Conservation (phyloP, 2,888 invertebrate genomes). For the Mesodorylaimus sp. region DNA sequence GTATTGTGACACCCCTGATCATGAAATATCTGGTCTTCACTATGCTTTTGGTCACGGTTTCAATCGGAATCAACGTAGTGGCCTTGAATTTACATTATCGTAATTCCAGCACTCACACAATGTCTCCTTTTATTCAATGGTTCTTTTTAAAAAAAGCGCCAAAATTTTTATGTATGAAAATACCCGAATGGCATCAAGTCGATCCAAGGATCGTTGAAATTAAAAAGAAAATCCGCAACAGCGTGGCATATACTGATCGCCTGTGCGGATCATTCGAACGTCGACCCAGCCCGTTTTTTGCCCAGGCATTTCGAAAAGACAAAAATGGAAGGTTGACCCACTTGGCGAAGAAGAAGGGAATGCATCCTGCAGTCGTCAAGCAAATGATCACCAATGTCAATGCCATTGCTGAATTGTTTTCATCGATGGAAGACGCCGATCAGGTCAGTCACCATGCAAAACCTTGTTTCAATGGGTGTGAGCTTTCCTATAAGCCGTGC, state of each 20-base stretch:
- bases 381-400: slow-evolving; percentile 20
- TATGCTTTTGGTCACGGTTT: background rate
- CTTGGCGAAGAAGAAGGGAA: slow-evolving; percentile 22
- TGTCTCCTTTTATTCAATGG: slow-evolving; percentile 26
- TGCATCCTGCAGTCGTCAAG: slow-evolving; percentile 26
- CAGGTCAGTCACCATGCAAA: too few relatives aligned
- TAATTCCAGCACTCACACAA: slow-evolving; percentile 25
- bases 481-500: too few relatives aligned
- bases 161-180: slow-evolving; percentile 11
- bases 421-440: slow-evolving; percentile 8
- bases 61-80: background rate
- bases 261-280: slow-evolving; percentile 10
- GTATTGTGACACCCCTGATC: background rate
- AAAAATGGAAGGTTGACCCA: slow-evolving; percentile 19
- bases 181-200: slow-evolving; percentile 2
- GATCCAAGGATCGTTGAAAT: background rate
- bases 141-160: slow-evolving; percentile 24
- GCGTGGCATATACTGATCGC: background rate
- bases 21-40: slow-evolving; percentile 5
- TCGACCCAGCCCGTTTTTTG: slow-evolving; percentile 23
- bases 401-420: slow-evolving; percentile 10
- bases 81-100: slow-evolving; percentile 3
- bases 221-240: background rate
- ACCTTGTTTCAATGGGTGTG: too few relatives aligned
- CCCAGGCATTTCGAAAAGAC: slow-evolving; percentile 14